Conservation (phyloP, 1,140 invertebrate genomes). For the Dolichoris vasculosae region DNA sequence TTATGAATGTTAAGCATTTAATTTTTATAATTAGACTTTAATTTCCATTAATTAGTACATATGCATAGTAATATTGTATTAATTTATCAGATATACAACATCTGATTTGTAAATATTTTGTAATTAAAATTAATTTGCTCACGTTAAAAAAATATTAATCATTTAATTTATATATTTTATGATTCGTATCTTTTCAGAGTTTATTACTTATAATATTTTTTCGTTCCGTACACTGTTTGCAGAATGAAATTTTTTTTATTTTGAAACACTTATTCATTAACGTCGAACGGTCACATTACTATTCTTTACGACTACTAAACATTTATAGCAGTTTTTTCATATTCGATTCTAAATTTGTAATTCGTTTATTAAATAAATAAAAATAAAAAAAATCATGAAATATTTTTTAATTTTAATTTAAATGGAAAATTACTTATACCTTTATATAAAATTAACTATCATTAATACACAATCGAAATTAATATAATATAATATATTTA, state of each 20-base stretch:
- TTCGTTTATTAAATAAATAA: background rate
- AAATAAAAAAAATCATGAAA: too few relatives aligned
- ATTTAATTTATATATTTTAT: background rate
- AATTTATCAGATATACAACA: background rate
- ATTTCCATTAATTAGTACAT: background rate
- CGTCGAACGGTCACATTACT: background rate
- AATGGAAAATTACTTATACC: too few relatives aligned
- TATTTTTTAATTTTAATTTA: too few relatives aligned
- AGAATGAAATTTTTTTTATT: background rate
- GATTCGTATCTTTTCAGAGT: background rate
- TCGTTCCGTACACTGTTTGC: background rate
- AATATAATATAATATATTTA: too few relatives aligned
- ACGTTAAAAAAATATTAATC: background rate
- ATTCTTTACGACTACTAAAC: background rate
- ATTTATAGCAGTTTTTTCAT: background rate
- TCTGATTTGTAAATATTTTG: background rate
- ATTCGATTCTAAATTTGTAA: background rate
- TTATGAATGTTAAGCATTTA: too few relatives aligned
- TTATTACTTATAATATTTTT: background rate
- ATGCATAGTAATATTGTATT: background rate
- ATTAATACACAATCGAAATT: too few relatives aligned
- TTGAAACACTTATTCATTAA: background rate
- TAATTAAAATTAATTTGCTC: background rate
- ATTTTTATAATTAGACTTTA: too few relatives aligned
- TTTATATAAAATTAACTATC: too few relatives aligned